Evolutionary conservation across 2,888 invertebrate genomes (phyloP).

Genomic region (Caenorhabditis wallacei): DNA sequence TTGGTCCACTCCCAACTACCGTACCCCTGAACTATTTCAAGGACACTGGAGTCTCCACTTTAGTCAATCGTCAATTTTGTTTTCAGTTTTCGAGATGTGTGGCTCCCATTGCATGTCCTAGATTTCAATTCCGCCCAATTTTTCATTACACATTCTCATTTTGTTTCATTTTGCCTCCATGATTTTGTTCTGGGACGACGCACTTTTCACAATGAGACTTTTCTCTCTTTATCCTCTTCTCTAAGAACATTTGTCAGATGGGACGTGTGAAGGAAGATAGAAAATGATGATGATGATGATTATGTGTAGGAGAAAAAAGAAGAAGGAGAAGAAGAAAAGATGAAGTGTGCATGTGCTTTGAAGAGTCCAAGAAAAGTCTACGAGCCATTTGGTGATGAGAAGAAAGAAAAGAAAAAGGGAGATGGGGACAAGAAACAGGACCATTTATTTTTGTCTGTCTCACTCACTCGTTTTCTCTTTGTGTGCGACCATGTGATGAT

Average conservation of each 20-base stretch:
- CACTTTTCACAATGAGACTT: conserved; percentile 47
- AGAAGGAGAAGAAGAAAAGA: conserved; percentile 12
- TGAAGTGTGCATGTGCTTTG: conserved; percentile 38
- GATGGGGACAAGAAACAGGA: conserved; percentile 48
- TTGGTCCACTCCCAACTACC: background rate
- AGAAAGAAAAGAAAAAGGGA: conserved; percentile 29
- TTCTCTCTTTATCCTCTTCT: background rate
- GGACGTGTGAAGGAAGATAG: conserved; percentile 34
- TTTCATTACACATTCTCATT: conserved; percentile 55
- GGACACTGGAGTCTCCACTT: too few species aligned
- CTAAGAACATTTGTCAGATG: conserved; percentile 49
- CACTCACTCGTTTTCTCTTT: conserved; percentile 23
- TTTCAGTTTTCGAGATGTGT: background rate
- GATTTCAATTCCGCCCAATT: conserved; percentile 12
- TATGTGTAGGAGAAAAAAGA: conserved; percentile 15
- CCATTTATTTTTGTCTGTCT: conserved; percentile 60
- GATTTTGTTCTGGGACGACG: conserved; percentile 58
- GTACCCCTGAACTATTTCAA: conserved; percentile 2
- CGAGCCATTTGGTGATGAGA: conserved; percentile 51
- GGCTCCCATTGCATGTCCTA: conserved; percentile 11
- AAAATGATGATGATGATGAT: conserved; percentile 26
- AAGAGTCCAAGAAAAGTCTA: conserved; percentile 28
- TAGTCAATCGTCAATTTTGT: background rate
- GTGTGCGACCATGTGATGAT: conserved; percentile 54
- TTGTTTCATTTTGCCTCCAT: conserved; percentile 52